Conservation (phyloP, 2,113 vertebrate genomes). For the Xiphophorus couchianus region DNA sequence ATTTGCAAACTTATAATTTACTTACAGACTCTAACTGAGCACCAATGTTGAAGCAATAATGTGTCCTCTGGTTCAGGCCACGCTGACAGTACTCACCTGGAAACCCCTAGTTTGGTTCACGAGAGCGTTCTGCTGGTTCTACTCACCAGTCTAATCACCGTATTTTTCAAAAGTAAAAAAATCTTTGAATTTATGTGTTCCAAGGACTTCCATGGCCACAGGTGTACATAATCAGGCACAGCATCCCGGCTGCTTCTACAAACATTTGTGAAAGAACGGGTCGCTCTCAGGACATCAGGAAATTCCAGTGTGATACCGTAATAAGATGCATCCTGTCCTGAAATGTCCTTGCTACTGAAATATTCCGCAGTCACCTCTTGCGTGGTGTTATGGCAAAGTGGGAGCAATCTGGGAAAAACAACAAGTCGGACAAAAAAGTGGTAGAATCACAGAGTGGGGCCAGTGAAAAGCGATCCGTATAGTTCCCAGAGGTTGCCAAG, state of each 20-base stretch:
- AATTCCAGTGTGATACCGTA: neutral
- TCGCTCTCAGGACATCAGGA: neutral
- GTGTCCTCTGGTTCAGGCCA: too few species aligned
- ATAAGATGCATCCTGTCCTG: neutral
- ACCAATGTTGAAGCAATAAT: too few species aligned
- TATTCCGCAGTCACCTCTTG: neutral
- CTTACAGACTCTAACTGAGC: too few species aligned
- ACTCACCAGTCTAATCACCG: neutral
- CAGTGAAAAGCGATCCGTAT: neutral
- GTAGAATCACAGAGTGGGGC: too few species aligned
- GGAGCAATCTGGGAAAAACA: neutral
- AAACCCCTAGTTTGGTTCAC: neutral
- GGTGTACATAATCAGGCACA: neutral
- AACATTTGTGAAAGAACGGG: neutral
- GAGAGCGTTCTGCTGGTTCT: neutral
- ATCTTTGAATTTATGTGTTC: neutral
- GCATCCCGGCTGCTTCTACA: neutral
- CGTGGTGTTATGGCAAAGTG: neutral
- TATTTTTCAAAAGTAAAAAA: neutral
- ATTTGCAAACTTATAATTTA: too few species aligned
- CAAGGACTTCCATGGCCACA: neutral
- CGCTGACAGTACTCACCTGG: neutral
- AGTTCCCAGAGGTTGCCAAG: neutral
- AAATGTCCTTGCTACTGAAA: neutral
- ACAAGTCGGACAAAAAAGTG: too few species aligned